phyloP scores from a whole-genome alignment of 2,888 invertebrate species.

The Andrena dorsata region DNA sequence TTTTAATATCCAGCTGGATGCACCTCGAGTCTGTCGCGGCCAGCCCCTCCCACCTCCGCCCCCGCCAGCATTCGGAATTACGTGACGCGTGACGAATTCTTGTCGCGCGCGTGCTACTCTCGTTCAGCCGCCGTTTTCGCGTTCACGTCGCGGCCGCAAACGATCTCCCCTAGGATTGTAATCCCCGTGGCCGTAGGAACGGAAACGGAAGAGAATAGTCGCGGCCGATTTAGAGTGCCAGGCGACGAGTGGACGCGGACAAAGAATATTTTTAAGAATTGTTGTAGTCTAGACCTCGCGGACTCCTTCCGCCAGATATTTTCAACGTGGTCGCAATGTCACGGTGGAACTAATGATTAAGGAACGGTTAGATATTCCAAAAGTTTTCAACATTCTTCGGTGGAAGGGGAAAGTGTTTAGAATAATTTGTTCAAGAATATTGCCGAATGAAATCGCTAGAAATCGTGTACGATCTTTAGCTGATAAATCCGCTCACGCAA shows the following conservation, averaged over 20 bases:
- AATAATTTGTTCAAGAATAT: too few relatives aligned
- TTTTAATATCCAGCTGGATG: conserved; percentile 81
- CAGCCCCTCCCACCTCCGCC: conserved; percentile 34
- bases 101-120: conserved; percentile 59
- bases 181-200: conserved; percentile 42
- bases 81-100: conserved; percentile 76
- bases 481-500: too few relatives aligned
- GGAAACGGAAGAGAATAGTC: conserved; percentile 28
- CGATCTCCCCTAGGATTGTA: conserved; percentile 58
- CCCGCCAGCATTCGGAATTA: conserved; percentile 74
- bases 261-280: conserved; percentile 55
- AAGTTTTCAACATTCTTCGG: too few relatives aligned
- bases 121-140: conserved; percentile 46
- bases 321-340: background rate
- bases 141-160: conserved; percentile 55
- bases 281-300: conserved; percentile 42
- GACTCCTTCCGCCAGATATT: conserved; percentile 34
- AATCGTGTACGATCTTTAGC: too few relatives aligned
- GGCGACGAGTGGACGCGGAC: conserved; percentile 45
- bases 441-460: too few relatives aligned
- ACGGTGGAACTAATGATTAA: background rate
- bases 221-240: conserved; percentile 52
- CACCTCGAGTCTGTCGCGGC: conserved; percentile 74
- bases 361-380: too few relatives aligned
- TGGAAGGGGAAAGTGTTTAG: too few relatives aligned